phyloP scores from a whole-genome alignment of 2,113 vertebrate species.

The Cebidichthys violaceus region DNA sequence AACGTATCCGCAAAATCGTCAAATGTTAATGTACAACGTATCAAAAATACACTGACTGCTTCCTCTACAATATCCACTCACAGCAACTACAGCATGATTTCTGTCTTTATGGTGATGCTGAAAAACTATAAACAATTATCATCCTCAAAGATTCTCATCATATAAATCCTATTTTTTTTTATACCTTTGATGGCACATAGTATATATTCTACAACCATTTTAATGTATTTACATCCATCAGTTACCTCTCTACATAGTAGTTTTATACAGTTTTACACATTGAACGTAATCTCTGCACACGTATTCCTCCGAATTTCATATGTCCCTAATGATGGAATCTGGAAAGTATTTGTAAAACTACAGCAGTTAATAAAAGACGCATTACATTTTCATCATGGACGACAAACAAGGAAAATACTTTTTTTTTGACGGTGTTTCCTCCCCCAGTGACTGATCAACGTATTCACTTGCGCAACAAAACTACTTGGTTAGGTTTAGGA shows the following conservation, averaged over 20 bases:
- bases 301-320: background rate
- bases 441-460: background rate
- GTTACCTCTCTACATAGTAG: background rate
- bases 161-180: background rate
- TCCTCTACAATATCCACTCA: background rate
- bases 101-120: background rate
- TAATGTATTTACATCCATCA: background rate
- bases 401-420: background rate
- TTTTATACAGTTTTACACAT: background rate
- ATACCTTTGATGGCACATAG: background rate
- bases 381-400: background rate
- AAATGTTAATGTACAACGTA: background rate
- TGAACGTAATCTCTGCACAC: background rate
- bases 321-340: background rate
- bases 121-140: background rate
- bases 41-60: background rate
- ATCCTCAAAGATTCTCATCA: background rate
- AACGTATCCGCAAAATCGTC: background rate
- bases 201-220: background rate
- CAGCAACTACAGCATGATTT: background rate
- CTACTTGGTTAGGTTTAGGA: background rate
- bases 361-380: background rate
- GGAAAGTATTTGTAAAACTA: background rate
- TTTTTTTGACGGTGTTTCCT: background rate
- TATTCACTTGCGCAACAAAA: background rate